Evolutionary conservation across 2,888 invertebrate species (phyloP), one percentile per base, ranked within the genome.

Genomic region (Harpalus rufipes): DNA sequence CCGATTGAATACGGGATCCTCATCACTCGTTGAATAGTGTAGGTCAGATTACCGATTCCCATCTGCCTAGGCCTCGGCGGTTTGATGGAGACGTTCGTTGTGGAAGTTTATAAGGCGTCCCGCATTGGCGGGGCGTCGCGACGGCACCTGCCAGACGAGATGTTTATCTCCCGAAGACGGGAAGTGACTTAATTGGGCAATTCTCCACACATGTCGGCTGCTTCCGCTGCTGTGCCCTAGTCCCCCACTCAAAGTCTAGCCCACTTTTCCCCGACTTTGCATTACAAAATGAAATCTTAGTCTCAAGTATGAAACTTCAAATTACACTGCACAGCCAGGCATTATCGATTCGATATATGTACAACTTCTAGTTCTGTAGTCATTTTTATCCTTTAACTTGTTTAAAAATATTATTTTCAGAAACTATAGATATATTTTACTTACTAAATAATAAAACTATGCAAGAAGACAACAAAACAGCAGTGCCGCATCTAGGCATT

Each of bases 181-280:
- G 84, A 84, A 84, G 84, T 84, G 65, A 84, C 84, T 84, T 84
- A 84, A 84, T 84, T 84, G 84, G 84, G 84, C 84, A 78, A 84
- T 84, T 84, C 84, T 84, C 76, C 84, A 84, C 84, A 84, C 84
- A 84, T 84, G 84, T 84, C 65, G 84, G 84, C 84, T 76, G 59
- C 78, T 84, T 78, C 78, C 63, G 76, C 41, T 32, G 32, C 72
- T 16, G 14, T 72, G 16, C 44, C 41, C 44, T 41, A 14, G 39
- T n/a, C 41, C 61, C 76, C 59, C 21, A 10, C 21, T 59, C 59
- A 18, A 41, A 44, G 10, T 81, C 51, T 81, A 25, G 21, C 58
- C 61, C 83, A 59, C 74, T 59, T 74, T 82, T 82, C 81, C 74
- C 7, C 44, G 61, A 32, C 25, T 65, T 78, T 84, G 84, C 56